Evolutionary conservation across 2,113 vertebrate species (phyloP).

Genomic region (Mus spicilegus): DNA sequence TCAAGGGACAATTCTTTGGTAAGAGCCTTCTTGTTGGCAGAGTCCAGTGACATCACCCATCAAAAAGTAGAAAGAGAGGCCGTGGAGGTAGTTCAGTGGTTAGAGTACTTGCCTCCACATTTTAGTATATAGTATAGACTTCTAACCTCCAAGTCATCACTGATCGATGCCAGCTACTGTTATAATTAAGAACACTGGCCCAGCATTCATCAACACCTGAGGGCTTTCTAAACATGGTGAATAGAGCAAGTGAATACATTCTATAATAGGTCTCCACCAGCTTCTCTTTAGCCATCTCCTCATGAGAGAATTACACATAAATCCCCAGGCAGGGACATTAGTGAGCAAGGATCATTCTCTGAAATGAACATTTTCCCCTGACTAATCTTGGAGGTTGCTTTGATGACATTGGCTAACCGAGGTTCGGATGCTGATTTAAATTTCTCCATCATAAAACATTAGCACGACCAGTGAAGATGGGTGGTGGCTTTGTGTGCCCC

Average conservation of each 20-base stretch:
- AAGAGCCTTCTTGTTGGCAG: not conserved
- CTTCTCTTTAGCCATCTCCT: not conserved
- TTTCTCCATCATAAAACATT: not conserved
- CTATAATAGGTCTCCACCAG: not conserved
- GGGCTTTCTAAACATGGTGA: not conserved
- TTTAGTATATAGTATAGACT: not conserved
- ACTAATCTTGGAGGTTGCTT: not conserved
- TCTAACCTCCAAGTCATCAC: not conserved
- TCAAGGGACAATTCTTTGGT: not conserved
- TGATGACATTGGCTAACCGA: not conserved
- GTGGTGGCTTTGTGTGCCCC: not conserved
- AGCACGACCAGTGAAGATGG: not conserved
- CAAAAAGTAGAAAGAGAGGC: not conserved
- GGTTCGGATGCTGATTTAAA: not conserved
- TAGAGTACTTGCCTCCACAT: not conserved
- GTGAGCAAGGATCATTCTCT: not conserved
- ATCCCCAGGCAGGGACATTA: not conserved
- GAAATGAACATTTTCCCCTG: not conserved
- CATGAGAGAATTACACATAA: not conserved
- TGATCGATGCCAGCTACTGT: not conserved
- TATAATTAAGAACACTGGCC: not conserved
- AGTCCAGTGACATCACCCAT: not conserved
- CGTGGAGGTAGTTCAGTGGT: not conserved
- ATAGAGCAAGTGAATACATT: not conserved
- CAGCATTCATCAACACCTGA: not conserved